Conservation (phyloP, 2,888 invertebrate species). For the Caradrina kadenii region DNA sequence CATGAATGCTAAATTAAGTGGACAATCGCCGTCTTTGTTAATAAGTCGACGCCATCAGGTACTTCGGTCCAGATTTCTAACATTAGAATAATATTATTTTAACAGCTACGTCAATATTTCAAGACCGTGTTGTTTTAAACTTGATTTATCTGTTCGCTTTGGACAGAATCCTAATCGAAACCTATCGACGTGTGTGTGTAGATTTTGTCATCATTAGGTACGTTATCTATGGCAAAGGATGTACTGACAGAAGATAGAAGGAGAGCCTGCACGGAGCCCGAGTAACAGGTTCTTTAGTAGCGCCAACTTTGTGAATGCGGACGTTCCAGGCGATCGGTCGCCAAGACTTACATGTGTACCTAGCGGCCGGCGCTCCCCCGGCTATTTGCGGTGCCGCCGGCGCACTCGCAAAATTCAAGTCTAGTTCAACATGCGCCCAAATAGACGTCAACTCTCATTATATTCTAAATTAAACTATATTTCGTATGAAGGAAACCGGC, state of each 20-base stretch:
- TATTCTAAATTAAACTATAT: slow-evolving; percentile 65
- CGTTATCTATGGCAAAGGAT: neutral
- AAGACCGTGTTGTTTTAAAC: slow-evolving; percentile 15
- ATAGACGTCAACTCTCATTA: slow-evolving; percentile 45
- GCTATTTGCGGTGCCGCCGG: slow-evolving; percentile 75
- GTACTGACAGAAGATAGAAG: slow-evolving; percentile 1
- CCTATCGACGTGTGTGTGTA: neutral
- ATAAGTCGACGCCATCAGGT: slow-evolving; percentile 36
- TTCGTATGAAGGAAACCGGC: slow-evolving; percentile 54
- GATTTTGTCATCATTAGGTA: neutral
- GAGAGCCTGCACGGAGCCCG: neutral
- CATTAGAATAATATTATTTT: slow-evolving; percentile 31
- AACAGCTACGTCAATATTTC: slow-evolving; percentile 39
- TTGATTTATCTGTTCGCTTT: slow-evolving; percentile 30
- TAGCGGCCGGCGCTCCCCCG: slow-evolving; percentile 59
- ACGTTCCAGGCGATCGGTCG: slow-evolving; percentile 44
- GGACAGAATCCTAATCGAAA: neutral
- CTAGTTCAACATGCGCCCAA: slow-evolving; percentile 60
- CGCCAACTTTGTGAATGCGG: slow-evolving; percentile 25
- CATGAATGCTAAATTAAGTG: slow-evolving; percentile 59
- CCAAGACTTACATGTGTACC: slow-evolving; percentile 36
- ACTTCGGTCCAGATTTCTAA: slow-evolving; percentile 31
- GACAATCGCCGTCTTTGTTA: slow-evolving; percentile 60
- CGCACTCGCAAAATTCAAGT: slow-evolving; percentile 73
- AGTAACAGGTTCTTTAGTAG: slow-evolving; percentile 4